phyloP scores from a whole-genome alignment of 2,888 invertebrate genomes.

The Drosophila borealis region DNA sequence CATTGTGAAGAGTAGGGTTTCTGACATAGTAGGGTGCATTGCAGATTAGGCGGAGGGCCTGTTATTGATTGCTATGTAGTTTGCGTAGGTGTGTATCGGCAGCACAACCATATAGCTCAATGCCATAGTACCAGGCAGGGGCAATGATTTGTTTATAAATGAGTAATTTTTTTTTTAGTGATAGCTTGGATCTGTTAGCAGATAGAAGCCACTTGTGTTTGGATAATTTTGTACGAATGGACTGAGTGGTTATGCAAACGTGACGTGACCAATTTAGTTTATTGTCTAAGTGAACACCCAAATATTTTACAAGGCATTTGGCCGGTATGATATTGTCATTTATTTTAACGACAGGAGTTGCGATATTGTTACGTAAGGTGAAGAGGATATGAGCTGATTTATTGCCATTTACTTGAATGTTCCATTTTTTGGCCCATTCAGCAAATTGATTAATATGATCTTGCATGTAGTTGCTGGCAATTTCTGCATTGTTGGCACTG shows the following conservation, averaged over 20 bases:
- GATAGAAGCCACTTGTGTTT: constrained; percentile 1
- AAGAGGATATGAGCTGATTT: background rate
- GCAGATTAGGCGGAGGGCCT: too few species aligned
- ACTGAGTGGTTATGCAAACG: background rate
- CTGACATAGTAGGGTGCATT: too few species aligned
- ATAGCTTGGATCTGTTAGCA: background rate
- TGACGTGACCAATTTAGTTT: background rate
- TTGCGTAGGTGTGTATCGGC: too few species aligned
- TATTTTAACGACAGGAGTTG: background rate
- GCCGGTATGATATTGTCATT: too few species aligned
- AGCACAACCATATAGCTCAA: too few species aligned
- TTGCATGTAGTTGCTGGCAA: background rate
- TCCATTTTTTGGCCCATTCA: constrained; percentile 2
- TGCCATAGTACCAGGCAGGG: too few species aligned
- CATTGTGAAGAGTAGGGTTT: too few species aligned
- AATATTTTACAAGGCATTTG: background rate
- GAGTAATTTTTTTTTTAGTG: background rate
- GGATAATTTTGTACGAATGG: background rate
- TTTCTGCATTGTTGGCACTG: background rate
- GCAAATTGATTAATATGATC: background rate
- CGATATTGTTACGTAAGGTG: background rate
- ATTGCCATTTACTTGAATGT: background rate
- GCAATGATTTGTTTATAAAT: background rate
- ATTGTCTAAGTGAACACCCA: background rate
- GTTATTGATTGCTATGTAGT: too few species aligned